Evolutionary conservation across 64 coral and sea anemone genomes (phyloP).

Genomic region (Porites australiensis): DNA sequence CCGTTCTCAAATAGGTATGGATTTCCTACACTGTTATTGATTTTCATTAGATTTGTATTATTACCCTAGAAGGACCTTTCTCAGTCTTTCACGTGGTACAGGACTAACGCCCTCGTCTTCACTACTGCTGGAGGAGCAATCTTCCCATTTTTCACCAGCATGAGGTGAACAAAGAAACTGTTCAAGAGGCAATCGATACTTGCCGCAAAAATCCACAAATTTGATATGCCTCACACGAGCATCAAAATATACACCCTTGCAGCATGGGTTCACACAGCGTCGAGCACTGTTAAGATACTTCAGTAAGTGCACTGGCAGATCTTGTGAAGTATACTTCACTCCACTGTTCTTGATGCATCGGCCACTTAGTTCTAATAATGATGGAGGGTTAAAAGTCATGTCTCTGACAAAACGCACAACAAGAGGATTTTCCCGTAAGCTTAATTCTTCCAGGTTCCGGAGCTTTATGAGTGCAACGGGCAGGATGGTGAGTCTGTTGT

Average conservation of each 20-base stretch:
- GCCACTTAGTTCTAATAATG: conserved; percentile 80
- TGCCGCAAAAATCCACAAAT: conserved; percentile 99
- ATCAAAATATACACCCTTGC: conserved; percentile 97
- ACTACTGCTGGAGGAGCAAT: conserved; percentile 71
- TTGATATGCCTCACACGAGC: conserved; percentile 87
- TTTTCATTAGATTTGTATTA: not conserved
- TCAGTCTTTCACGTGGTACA: conserved; percentile 74
- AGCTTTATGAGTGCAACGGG: conserved; percentile 91
- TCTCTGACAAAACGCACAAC: conserved; percentile 95
- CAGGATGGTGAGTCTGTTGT: conserved; percentile 88
- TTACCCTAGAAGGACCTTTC: conserved; percentile 91
- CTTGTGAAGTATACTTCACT: conserved; percentile 73
- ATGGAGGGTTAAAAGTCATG: conserved; percentile 81
- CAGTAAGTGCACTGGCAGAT: conserved; percentile 78
- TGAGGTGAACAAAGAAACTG: conserved; percentile 98
- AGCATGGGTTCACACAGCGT: conserved; percentile 89
- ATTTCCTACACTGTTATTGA: not conserved
- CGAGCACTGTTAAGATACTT: conserved; percentile 93
- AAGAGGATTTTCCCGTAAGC: conserved; percentile 92
- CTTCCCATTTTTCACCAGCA: conserved; percentile 94
- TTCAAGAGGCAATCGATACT: conserved; percentile 96
- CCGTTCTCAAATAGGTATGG: not conserved
- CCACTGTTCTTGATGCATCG: conserved; percentile 81
- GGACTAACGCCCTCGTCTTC: conserved; percentile 84
- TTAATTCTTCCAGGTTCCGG: conserved; percentile 89